phyloP scores from a whole-genome alignment of 2,888 invertebrate genomes.

The Abrostola triplasia region DNA sequence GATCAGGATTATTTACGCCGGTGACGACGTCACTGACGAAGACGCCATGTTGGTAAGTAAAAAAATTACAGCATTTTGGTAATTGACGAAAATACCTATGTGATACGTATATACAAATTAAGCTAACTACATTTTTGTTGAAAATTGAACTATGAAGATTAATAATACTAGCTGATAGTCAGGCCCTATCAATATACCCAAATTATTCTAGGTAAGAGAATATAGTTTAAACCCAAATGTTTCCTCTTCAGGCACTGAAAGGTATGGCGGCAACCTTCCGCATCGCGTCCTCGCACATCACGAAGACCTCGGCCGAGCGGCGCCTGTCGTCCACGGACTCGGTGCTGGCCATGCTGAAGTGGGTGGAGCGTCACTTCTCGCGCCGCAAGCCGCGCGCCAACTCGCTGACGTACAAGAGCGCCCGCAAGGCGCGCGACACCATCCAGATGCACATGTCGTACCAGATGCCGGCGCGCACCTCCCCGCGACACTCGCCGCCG shows the following conservation, averaged over 20 bases:
- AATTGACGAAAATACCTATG: neutral
- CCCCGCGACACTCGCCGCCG: slow-evolving; percentile 76
- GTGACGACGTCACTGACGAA: slow-evolving; percentile 96
- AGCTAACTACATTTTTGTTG: too few species aligned
- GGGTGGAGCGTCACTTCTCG: slow-evolving; percentile 95
- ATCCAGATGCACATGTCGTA: slow-evolving; percentile 94
- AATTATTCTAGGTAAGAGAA: neutral
- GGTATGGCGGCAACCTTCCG: slow-evolving; percentile 98
- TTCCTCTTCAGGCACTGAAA: slow-evolving; percentile 91
- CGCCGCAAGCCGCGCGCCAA: slow-evolving; percentile 93
- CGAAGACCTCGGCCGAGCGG: slow-evolving; percentile 95
- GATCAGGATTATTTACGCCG: slow-evolving; percentile 96
- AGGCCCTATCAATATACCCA: too few species aligned
- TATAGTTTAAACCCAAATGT: neutral
- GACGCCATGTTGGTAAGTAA: slow-evolving; percentile 94
- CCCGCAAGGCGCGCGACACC: slow-evolving; percentile 90
- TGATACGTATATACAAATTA: too few species aligned
- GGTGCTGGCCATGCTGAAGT: slow-evolving; percentile 95
- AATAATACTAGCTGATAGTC: too few species aligned
- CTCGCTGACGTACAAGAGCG: slow-evolving; percentile 89
- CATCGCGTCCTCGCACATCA: slow-evolving; percentile 94
- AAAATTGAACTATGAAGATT: too few species aligned
- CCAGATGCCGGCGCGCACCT: slow-evolving; percentile 76
- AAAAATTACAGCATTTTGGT: neutral
- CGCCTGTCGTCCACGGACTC: slow-evolving; percentile 96